A percentile compares a stretch with the other conserved stretches of the same genome.
phyloP scores from a whole-genome alignment of 2,113 vertebrate species.

The Catharus bicknelli region DNA sequence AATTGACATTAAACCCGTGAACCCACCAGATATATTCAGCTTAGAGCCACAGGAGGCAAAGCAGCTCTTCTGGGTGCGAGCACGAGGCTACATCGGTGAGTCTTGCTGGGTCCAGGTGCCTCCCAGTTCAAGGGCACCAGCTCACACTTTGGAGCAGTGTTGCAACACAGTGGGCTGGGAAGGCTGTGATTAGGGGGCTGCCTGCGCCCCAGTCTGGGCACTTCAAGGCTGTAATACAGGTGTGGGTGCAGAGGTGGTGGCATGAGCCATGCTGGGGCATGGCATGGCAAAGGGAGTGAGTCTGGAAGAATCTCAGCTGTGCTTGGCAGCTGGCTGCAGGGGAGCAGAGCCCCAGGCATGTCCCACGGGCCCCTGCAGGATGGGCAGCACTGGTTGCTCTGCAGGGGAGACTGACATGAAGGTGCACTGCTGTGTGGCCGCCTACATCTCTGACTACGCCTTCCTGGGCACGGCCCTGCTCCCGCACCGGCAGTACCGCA shows the following conservation, averaged over 20 bases:
- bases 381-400: not conserved
- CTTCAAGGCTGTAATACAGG: not conserved
- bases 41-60: conserved; percentile 73
- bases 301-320: not conserved
- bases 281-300: fast-evolving
- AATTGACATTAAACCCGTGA: conserved; percentile 87
- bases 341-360: fast-evolving
- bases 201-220: fast-evolving
- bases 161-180: not conserved
- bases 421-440: conserved; percentile 93
- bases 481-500: conserved; percentile 71
- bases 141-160: not conserved
- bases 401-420: conserved; percentile 87
- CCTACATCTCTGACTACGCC: conserved; percentile 91
- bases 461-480: conserved; percentile 85
- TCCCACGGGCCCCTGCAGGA: fast-evolving
- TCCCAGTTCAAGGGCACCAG: fast-evolving
- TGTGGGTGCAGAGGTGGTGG: not conserved
- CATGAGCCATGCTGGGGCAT: fast-evolving
- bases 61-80: conserved; percentile 91
- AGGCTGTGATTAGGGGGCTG: not conserved
- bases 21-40: conserved; percentile 71
- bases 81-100: conserved; percentile 90
- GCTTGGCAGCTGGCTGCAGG: not conserved
- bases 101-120: not conserved